phyloP scores from a whole-genome alignment of 2,113 vertebrate species.

The Crotophaga sulcirostris region DNA sequence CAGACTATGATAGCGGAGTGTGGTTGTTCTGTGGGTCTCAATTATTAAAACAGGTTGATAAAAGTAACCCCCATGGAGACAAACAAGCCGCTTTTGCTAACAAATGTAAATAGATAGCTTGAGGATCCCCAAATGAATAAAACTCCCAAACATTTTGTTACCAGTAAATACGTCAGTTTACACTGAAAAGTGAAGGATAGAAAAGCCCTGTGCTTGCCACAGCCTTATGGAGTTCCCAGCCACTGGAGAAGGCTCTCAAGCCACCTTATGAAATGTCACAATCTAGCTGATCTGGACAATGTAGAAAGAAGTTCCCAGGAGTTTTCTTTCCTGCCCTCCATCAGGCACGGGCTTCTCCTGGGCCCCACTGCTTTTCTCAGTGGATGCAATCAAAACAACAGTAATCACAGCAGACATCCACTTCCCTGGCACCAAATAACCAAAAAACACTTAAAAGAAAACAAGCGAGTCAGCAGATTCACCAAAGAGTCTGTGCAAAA shows the following conservation, averaged over 20 bases:
- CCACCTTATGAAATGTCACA: neutral
- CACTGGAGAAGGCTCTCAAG: neutral
- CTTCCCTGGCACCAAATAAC: neutral
- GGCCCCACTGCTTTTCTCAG: neutral
- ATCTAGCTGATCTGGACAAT: neutral
- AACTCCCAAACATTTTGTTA: neutral
- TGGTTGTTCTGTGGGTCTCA: neutral
- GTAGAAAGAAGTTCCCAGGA: neutral
- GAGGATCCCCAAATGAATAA: neutral
- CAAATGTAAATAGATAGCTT: neutral
- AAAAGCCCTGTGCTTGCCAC: fast-evolving
- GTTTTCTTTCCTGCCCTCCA: neutral
- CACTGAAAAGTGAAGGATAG: neutral
- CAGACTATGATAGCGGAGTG: neutral
- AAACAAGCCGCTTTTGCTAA: neutral
- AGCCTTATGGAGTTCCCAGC: neutral
- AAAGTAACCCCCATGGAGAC: neutral
- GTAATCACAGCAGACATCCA: constrained; percentile 18
- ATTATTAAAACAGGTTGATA: neutral
- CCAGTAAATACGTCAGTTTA: neutral
- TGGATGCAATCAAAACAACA: constrained; percentile 24
- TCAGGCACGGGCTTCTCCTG: neutral
- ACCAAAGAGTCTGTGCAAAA: neutral
- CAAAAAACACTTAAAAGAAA: neutral
- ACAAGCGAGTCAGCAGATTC: neutral